Conservation (phyloP, 2,888 invertebrate genomes). For the Lasiommata megera region DNA sequence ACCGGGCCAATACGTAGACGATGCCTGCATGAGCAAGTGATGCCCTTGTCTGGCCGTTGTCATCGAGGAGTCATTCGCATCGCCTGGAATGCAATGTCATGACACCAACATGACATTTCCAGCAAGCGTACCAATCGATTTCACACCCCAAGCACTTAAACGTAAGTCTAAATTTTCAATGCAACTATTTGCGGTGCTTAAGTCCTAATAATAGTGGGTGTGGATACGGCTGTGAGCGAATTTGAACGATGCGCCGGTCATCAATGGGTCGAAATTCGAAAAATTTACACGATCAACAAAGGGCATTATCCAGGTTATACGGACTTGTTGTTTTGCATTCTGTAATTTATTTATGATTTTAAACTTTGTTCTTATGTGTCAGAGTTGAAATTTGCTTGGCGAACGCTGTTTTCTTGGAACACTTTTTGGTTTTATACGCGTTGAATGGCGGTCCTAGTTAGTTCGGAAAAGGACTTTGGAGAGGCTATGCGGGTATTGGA, state of each 20-base stretch:
- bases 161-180: constrained; percentile 31
- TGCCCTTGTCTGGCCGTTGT: constrained; percentile 79
- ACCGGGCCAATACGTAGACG: constrained; percentile 35
- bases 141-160: constrained; percentile 15
- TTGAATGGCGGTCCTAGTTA: constrained; percentile 59
- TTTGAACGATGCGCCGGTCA: constrained; percentile 49
- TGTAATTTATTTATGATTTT: constrained; percentile 36
- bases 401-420: constrained; percentile 32
- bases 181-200: constrained; percentile 25
- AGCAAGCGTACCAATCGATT: constrained; percentile 33
- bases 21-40: constrained; percentile 56
- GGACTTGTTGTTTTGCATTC: constrained; percentile 45
- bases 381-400: constrained; percentile 39
- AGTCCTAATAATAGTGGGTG: constrained; percentile 25
- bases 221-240: constrained; percentile 39
- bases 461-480: constrained; percentile 49
- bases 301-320: constrained; percentile 61
- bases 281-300: constrained; percentile 47
- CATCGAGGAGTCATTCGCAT: constrained; percentile 75
- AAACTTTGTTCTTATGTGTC: constrained; percentile 33
- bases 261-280: constrained; percentile 46
- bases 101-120: constrained; percentile 53
- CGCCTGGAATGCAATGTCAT: constrained; percentile 75
- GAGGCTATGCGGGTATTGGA: constrained; percentile 29
- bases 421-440: constrained; percentile 41